Evolutionary conservation across 2,797 vertebrate species (phyloP), one percentile per base, ranked within the genome.

Genomic region (Ambastaia sidthimunki): DNA sequence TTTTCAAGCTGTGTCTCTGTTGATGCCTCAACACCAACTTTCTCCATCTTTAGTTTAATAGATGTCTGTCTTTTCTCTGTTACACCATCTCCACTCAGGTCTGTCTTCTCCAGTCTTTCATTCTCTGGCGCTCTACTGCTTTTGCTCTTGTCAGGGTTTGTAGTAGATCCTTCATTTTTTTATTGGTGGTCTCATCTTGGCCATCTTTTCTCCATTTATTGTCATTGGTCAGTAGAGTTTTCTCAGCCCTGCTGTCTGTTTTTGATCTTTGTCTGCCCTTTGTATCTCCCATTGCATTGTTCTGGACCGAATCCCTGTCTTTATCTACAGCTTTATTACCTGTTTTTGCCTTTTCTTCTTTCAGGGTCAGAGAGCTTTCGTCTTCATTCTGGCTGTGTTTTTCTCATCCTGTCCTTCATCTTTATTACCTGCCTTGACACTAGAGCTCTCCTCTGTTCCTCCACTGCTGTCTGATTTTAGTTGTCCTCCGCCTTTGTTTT

Each of bases 241-340:
- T 89, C 69, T 82, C 80, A 41, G 18, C 81, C 75, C 72, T 77
- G 73, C 84, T 88, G 87, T 90, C 83, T 1, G 34, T 44, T 16
- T 4, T 81, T 52, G 71, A 86, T 89, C 83, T 85, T 71, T 74
- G 34, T 21, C 12, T 80, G 80, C 83, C 87, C 65, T 21, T 84
- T 77, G 84, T 84, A 89, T 91, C 88, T 70, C 23, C 54, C 67
- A 44, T 71, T 73, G 74, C 75, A 80, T 78, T 66, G 77, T 71
- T 84, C 82, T 83, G 72, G 0, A 25, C 57, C 2, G 76, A 75
- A 83, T 85, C 37, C 3, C 78, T 78, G 63, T 89, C 91, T 89
- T 87, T 80, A 83, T 89, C 86, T 81, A 82, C 62, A 63, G 71
- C 77, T 71, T 19, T 65, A 80, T 90, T 89, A 89, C 88, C 88